Conservation (phyloP, 2,888 invertebrate genomes). For the Phasia obesa region DNA sequence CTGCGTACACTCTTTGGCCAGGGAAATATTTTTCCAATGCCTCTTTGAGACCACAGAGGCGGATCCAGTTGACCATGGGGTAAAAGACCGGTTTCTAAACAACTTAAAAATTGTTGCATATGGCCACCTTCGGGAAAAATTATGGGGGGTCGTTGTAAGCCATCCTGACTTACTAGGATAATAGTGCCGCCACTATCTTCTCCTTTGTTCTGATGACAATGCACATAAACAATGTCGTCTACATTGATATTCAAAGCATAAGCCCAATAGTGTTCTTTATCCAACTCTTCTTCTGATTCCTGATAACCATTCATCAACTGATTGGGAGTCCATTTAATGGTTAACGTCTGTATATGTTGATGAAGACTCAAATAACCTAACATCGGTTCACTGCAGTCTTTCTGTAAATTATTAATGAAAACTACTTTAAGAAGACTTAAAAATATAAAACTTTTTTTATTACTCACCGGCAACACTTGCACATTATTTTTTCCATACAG, state of each 20-base stretch:
- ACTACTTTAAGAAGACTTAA: not conserved
- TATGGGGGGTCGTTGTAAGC: conserved; percentile 96
- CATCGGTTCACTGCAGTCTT: conserved; percentile 91
- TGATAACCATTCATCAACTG: conserved; percentile 96
- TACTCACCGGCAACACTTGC: conserved; percentile 90
- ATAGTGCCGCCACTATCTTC: conserved; percentile 92
- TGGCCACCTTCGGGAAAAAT: conserved; percentile 96
- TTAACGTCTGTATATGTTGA: conserved; percentile 90
- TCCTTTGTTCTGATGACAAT: conserved; percentile 93
- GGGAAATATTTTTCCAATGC: conserved; percentile 86
- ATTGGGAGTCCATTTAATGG: conserved; percentile 98
- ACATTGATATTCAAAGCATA: conserved; percentile 95
- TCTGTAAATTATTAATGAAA: conserved; percentile 82
- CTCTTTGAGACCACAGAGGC: conserved; percentile 95
- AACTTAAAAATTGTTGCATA: conserved; percentile 94
- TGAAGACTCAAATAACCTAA: conserved; percentile 96
- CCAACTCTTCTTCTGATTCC: conserved; percentile 86
- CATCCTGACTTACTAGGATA: conserved; percentile 95
- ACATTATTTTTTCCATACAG: conserved; percentile 98
- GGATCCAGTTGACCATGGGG: conserved; percentile 96
- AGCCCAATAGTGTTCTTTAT: conserved; percentile 93
- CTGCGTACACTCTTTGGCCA: conserved; percentile 85
- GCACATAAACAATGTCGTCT: conserved; percentile 96
- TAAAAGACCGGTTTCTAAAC: conserved; percentile 91
- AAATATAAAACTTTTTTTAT: conserved; percentile 10